Conservation (phyloP, 2,888 invertebrate species). For the Platycheirus albimanus region DNA sequence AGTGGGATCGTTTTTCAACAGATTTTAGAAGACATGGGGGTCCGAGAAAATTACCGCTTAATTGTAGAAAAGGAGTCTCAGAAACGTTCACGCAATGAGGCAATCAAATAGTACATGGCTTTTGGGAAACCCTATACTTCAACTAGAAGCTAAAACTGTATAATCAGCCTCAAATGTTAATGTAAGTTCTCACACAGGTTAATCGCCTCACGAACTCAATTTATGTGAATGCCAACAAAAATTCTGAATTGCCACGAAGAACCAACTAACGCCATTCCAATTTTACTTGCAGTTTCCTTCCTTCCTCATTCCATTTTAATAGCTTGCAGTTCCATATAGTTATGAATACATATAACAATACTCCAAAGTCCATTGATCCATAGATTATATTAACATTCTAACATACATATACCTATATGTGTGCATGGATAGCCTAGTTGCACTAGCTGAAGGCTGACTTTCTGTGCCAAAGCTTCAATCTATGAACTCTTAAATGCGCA, state of each 20-base stretch:
- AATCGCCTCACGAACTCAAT: too few relatives aligned
- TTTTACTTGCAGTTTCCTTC: conserved; percentile 48
- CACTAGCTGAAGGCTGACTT: conserved; percentile 33
- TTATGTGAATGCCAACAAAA: conserved; percentile 14
- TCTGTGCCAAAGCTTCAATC: conserved; percentile 40
- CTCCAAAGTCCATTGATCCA: not conserved
- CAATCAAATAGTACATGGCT: too few relatives aligned
- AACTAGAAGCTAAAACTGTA: too few relatives aligned
- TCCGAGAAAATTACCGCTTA: too few relatives aligned
- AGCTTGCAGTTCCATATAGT: conserved; percentile 36
- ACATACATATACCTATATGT: not conserved
- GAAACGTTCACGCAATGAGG: too few relatives aligned
- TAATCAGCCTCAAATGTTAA: too few relatives aligned
- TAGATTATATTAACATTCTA: not conserved
- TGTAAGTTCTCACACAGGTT: too few relatives aligned
- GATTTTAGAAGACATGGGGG: too few relatives aligned
- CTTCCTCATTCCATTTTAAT: conserved; percentile 42
- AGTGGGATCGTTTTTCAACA: too few relatives aligned
- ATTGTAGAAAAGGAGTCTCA: too few relatives aligned
- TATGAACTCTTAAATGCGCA: conserved; percentile 24
- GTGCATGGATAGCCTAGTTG: not conserved
- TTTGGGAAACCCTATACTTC: too few relatives aligned
- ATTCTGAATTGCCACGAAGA: conserved; percentile 10
- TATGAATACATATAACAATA: conserved; percentile 18
- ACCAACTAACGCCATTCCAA: conserved; percentile 21